Conservation (phyloP, 2,113 vertebrate genomes). For the Kryptolebias marmoratus region DNA sequence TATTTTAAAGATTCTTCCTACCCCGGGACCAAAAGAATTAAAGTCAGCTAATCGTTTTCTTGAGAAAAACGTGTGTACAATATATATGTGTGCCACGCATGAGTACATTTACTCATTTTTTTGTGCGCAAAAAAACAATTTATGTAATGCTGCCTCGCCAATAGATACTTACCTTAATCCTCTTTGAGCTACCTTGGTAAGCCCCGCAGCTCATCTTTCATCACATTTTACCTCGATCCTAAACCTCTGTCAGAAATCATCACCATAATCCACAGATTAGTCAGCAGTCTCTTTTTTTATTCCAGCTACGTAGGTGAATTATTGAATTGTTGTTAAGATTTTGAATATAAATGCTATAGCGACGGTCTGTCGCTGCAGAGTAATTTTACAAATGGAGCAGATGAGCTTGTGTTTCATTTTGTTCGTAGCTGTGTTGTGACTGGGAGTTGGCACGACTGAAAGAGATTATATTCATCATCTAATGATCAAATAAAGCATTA, state of each 20-base stretch:
- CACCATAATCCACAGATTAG: constrained; percentile 77
- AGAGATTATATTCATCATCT: constrained; percentile 57
- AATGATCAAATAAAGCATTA: constrained; percentile 26
- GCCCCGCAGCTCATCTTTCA: constrained; percentile 70
- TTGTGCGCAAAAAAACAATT: constrained; percentile 66
- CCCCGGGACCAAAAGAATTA: neutral
- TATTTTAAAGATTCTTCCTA: neutral
- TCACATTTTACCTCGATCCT: constrained; percentile 72
- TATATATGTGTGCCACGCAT: neutral
- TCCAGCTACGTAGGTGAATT: constrained; percentile 50
- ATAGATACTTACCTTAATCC: constrained; percentile 77
- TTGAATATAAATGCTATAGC: constrained; percentile 52
- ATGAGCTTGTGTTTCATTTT: constrained; percentile 25
- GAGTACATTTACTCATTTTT: constrained; percentile 1
- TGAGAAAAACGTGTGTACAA: no score
- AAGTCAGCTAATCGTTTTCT: no score
- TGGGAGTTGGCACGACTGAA: constrained; percentile 3
- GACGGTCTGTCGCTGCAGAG: constrained; percentile 38
- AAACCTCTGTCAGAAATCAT: constrained; percentile 77
- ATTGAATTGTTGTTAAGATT: constrained; percentile 62
- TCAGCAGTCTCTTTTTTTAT: constrained; percentile 60
- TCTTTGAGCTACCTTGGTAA: constrained; percentile 69
- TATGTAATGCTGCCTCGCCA: constrained; percentile 66
- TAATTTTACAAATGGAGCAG: constrained; percentile 67
- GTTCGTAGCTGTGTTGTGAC: constrained; percentile 10